A percentile compares a stretch with the other conserved stretches of the same genome.
Conservation (phyloP, 2,888 invertebrate genomes). For the Frankliniella intonsa region DNA sequence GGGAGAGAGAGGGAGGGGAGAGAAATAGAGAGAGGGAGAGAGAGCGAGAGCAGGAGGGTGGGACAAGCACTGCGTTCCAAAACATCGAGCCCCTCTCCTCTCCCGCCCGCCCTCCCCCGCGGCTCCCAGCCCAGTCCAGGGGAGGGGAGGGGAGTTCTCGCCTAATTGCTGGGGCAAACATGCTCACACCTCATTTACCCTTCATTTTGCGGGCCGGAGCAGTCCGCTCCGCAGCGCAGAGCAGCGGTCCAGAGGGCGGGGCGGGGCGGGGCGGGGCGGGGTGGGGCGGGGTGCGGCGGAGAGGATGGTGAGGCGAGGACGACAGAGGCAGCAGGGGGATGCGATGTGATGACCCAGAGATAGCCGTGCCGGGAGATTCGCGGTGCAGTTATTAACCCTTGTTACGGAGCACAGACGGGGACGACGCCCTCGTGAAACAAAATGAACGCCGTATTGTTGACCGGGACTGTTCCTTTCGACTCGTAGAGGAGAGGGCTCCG, state of each 20-base stretch:
- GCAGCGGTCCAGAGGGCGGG: not conserved
- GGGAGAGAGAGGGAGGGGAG: not conserved
- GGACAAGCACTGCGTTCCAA: not conserved
- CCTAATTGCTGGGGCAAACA: constrained; percentile 33
- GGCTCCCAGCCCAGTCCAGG: not conserved
- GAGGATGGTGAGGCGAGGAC: not conserved
- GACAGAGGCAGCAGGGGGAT: not conserved
- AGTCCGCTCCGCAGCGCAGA: too few species aligned
- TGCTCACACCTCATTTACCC: constrained; percentile 32
- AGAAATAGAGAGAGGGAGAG: not conserved
- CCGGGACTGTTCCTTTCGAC: too few species aligned
- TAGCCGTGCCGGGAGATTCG: not conserved
- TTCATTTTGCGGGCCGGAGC: constrained; percentile 2
- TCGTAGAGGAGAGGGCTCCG: too few species aligned
- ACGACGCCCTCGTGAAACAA: too few species aligned
- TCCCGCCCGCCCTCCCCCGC: not conserved
- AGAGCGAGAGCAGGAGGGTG: not conserved
- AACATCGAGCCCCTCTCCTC: not conserved
- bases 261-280: not conserved
- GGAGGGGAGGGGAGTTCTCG: not conserved
- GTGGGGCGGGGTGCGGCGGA: not conserved
- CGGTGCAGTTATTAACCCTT: too few species aligned
- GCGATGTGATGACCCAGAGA: not conserved
- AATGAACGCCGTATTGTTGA: too few species aligned
- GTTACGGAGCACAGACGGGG: too few species aligned